Base-by-base conservation (phyloP, 1,140 invertebrate species). In the Drosophila kanapiae region DNA sequence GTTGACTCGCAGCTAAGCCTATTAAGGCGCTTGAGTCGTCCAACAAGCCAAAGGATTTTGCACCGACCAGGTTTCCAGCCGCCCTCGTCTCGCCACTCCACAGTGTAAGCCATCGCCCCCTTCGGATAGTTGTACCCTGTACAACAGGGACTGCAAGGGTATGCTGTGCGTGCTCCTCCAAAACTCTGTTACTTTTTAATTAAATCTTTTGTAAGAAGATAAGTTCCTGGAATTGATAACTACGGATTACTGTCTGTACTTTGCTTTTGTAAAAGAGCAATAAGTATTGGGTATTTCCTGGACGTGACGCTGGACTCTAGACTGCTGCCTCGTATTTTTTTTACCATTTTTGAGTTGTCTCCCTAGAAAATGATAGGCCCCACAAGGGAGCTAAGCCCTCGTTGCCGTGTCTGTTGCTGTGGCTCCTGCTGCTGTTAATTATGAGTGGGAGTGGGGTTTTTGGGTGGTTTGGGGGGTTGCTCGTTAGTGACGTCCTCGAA, bases 1-100 rank as follows among this genome's bases (percentile, higher is more conserved):
- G 84, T 87, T 87, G 85, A 88, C 84, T 88, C 77, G 65, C 57
- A 78, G 62, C 68, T 90, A 87, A 87, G 84, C 84, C 84, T 90
- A 88, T 87, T 87, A 87, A 90, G 56, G 80, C 72, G 80, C 77
- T 83, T 68, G 76, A 80, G 80, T 83, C 77, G 77, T 48, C 70
- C 84, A 80, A 87, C 80, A 88, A 88, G 86, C 82, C 62, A 85
- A 70, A 79, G 80, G 68, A 80, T 88, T 88, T 77, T 72, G 83
- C 83, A 87, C 59, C 68, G 53, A 67, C 72, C 84, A 74, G 83
- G 83, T 75, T 87, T 87, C 85, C 51, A 60, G 35, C 67, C 42
- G 23, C 10, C 16, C 40, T 38, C 49, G 53, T 23, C 53, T 23
- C 51, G 31, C 49, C 49, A 43, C 61, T 13, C 9, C 27, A 18